Evolutionary conservation across 2,113 vertebrate species (phyloP), one percentile per base, ranked within the genome.

Genomic region (Trachemys scripta): DNA sequence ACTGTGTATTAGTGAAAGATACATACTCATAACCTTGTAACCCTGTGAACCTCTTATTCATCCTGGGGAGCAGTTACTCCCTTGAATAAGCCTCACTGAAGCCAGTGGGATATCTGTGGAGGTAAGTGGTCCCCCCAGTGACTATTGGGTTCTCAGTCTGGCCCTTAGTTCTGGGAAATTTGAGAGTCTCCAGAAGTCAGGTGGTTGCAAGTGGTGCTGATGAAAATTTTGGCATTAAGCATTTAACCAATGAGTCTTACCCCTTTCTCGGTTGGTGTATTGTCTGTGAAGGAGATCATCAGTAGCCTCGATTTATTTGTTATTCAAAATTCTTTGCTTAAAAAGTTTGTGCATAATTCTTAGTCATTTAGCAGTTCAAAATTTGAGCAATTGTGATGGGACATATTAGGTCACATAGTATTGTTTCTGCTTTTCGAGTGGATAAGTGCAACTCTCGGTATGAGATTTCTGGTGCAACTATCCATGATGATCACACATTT

Each of bases 201-300:
- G 72, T 86, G 81, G 62, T 82, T 51, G 25, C 25, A 92, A 86
- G 53, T 11, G 80, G 29, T 75, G 56, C 51, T 38, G 47, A 20
- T 72, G 24, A 95, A 88, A 92, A 94, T 87, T 65, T 19, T 45
- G 56, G 95, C 84, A 80, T 10, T 80, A 62, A 45, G 88, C 51
- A 57, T 76, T 84, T 76, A 82, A 57, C 62, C 51, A 82, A 53
- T 72, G 54, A 59, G 86, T 88, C 78, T 92, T 12, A 20, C 80
- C 85, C 51, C 22, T 38, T 38, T 85, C 51, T 80, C 85, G 76
- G 53, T 83, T 72, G 82, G 29, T 22, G 56, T 11, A 6, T 12
- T 87, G 87, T 35, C 80, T 80, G 53, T 25, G 12, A 47, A 78
- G 53, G 24, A 75, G 56, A 38, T 69, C 59, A 57, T 91, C 88